Evolutionary conservation across 1,140 invertebrate genomes (phyloP), one percentile per base, ranked within the genome.

Genomic region (Oryzaephilus surinamensis): DNA sequence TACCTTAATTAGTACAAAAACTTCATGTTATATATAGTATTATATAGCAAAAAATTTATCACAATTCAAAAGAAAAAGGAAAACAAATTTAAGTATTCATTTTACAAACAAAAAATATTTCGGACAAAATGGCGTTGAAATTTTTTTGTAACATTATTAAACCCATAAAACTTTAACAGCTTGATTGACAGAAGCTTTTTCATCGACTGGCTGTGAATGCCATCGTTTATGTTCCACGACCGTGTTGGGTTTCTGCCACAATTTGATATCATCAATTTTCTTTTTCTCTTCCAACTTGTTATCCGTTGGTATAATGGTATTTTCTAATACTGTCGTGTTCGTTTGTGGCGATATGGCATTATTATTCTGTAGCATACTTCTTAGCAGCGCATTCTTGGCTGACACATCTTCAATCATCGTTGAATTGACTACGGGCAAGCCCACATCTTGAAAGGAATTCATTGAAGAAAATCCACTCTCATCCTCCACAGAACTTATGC

Each of bases 401-500:
- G 47, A 50, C 15, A 48, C 46, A 35, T 53, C 16, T 31, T 47
- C 46, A n/a, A n/a, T n/a, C n/a, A n/a, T n/a, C n/a, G n/a, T n/a
- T n/a, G n/a, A n/a, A 8, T 61, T 57, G 3, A 60, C 40, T 5
- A 69, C 55, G 0, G 79, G 79, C 40, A 82, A 60, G 2, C 80
- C 79, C 13, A 82, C 72, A 49, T 84, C 81, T 57, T 84, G 81
- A 50, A 84, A 85, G 2, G 81, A 84, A 56, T 75, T 83, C 65
- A 85, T 79, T 2, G 81, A 84, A 8, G 81, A 84, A 57, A 86
- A 86, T 8, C 83, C 83, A 51, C 81, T 84, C 52, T 86, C 82
- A 45, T 84, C 81, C 52, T 86, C 82, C 23, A 61, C 68, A 40
- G 70, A 74, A 51, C 68, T 69, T 6, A 68, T 60, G 45, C 71